Evolutionary conservation across 2,888 invertebrate species (phyloP), one percentile per base, ranked within the genome.

Genomic region (Heliconius erato): DNA sequence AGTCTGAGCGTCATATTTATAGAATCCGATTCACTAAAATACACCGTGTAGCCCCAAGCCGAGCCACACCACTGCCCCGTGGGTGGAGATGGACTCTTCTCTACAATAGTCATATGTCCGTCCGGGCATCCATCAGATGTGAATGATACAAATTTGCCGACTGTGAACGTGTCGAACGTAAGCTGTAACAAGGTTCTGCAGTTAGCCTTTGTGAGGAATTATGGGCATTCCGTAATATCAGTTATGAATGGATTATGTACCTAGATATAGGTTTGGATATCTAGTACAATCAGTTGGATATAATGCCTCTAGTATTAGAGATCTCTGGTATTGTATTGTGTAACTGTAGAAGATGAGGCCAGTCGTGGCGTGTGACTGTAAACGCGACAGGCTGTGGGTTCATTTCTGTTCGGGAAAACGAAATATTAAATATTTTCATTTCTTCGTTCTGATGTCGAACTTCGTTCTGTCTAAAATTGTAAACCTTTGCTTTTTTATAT

Each of bases 41-140:
- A 98, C 77, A 98, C 98, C 1, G 98, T 98, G 92, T 98, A 98
- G 11, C 98, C 98, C 97, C 98, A 98, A 1, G 98, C 98, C 71
- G 97, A 97, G 72, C 98, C 98, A 87, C 98, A 98, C 98, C 98
- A 98, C 91, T 98, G 97, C 12, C 98, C 98, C 6, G 97, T 97
- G 12, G 97, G 97, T 0, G 97, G 96, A 0, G 97, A 97, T 0
- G 97, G 96, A 87, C 97, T 97, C 77, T 97, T 95, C 91, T 98
- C 98, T 86, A 97, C 96, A 85, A 98, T 98, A 83, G 97, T 97
- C 97, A 98, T 97, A 93, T 97, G 97, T n/a, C 98, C 98, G 88
- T 98, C 98, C 0, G 98, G 98, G 92, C 98, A 98, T 28, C 98
- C 98, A 78, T 97, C 97, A 28, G 97, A 96, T 78, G 97, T 98